Base-by-base conservation (phyloP, 2,797 vertebrate species). In the Halcyon smyrnensis region DNA sequence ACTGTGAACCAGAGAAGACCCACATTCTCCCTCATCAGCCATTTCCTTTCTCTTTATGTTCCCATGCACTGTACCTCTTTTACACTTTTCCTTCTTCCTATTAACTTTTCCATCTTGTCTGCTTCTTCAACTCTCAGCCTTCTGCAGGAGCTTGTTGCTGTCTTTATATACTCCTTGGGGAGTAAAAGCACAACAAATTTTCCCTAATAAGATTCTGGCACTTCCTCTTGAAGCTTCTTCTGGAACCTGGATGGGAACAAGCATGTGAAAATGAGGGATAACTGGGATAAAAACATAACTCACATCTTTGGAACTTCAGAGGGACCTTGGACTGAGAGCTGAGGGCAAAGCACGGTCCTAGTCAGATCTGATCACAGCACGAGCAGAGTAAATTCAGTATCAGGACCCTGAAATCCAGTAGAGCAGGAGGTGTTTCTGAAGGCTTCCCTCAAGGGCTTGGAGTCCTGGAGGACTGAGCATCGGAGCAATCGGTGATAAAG, bases 201-300 rank as follows among this genome's bases (percentile, higher is more conserved):
- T 59, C 64, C 53, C 63, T 87, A 65, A 32, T 13, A 69, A 79
- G 27, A 70, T 79, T 82, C 91, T 96, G 89, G 73, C 50, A 70
- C 67, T 79, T 84, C 57, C 62, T 89, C 60, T 74, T 71, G 80
- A 84, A 87, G 71, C 13, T 88, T 77, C 60, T 91, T 87, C 63
- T 8, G 20, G 70, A 89, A 81, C 51, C 56, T 95, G 64, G 70
- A 87, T 70, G 56, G 39, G 59, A 90, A 91, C 48, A 67, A 86
- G 51, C 65, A 19, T 36, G 69, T 84, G 88, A 95, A 93, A 96
- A 96, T 34, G 71, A 84, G 81, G 53, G 93, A 39, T 54, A 84
- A 67, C 13, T 11, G 62, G 71, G 79, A 90, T 85, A 62, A 92
- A 92, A 96, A 77, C 1, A 2, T 59, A 75, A 15, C 34, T 89